phyloP scores from a whole-genome alignment of 2,797 vertebrate species.

The Pipistrellus pipistrellus region DNA sequence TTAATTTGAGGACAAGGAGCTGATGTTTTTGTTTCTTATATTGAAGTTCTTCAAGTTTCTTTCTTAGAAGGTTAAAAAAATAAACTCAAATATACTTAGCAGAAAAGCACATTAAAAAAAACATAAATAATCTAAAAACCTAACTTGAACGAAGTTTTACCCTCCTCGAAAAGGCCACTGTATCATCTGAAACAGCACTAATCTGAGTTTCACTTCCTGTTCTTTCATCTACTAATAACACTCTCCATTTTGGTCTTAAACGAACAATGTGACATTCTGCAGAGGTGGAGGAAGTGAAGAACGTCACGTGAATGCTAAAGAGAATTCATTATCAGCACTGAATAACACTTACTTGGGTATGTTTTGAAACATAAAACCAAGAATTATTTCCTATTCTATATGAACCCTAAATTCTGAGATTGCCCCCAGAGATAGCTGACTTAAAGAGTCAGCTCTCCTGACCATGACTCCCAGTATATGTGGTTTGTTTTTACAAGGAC shows the following conservation, averaged over 20 bases:
- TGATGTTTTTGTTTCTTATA: slow-evolving; percentile 20
- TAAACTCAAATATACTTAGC: slow-evolving; percentile 21
- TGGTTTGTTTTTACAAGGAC: not conserved
- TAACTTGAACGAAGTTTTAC: slow-evolving; percentile 20
- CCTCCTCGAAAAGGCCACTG: not conserved
- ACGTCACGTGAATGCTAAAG: slow-evolving; percentile 21
- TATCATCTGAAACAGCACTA: not conserved
- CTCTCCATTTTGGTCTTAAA: slow-evolving; percentile 16
- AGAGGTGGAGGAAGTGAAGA: slow-evolving; percentile 38
- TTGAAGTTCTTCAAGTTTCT: slow-evolving; percentile 30
- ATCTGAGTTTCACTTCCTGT: not conserved
- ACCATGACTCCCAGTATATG: not conserved
- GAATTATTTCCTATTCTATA: slow-evolving; percentile 47
- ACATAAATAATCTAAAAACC: slow-evolving; percentile 7
- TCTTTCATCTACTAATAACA: not conserved
- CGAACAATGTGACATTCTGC: not conserved
- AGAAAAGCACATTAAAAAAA: slow-evolving; percentile 40
- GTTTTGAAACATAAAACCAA: slow-evolving; percentile 48
- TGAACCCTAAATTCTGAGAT: slow-evolving; percentile 58
- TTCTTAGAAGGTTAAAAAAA: slow-evolving; percentile 55
- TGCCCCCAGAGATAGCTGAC: not conserved
- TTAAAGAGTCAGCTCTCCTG: not conserved
- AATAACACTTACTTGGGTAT: not conserved
- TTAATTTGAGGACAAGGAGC: not conserved
- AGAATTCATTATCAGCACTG: not conserved